Conservation (phyloP, 2,888 invertebrate genomes). For the Ornithoptera alexandrae region DNA sequence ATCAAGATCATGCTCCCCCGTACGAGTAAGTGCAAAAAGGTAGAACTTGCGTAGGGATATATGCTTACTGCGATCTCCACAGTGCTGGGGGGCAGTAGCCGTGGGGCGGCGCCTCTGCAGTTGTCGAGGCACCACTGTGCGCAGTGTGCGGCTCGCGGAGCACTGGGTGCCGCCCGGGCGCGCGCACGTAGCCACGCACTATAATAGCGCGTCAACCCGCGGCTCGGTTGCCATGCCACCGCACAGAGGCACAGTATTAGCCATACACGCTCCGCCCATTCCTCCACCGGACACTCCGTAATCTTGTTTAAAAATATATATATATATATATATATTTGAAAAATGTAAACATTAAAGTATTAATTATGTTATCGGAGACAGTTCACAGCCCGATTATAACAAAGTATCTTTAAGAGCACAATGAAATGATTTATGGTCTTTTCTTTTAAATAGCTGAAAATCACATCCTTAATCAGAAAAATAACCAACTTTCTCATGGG, state of each 20-base stretch:
- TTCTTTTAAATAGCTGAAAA: background rate
- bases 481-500: too few relatives aligned
- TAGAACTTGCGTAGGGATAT: background rate
- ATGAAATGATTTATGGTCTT: too few relatives aligned
- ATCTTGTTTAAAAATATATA: slow-evolving; percentile 53
- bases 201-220: slow-evolving; percentile 89
- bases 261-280: slow-evolving; percentile 93
- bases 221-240: slow-evolving; percentile 95
- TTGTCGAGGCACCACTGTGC: slow-evolving; percentile 97
- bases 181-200: slow-evolving; percentile 72
- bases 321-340: background rate
- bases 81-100: slow-evolving; percentile 93
- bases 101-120: slow-evolving; percentile 91
- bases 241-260: slow-evolving; percentile 92
- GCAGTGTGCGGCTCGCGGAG: slow-evolving; percentile 83
- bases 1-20: too few relatives aligned
- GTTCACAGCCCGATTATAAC: too few relatives aligned
- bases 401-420: too few relatives aligned
- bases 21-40: background rate
- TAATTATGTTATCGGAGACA: too few relatives aligned
- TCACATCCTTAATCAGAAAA: background rate
- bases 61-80: slow-evolving; percentile 93
- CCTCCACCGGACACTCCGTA: slow-evolving; percentile 92
- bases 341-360: background rate
- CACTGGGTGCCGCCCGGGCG: slow-evolving; percentile 46